A percentile compares a stretch with the other conserved stretches of the same genome.
Conservation (phyloP, 2,888 invertebrate genomes). For the Nasonovia ribisnigri region DNA sequence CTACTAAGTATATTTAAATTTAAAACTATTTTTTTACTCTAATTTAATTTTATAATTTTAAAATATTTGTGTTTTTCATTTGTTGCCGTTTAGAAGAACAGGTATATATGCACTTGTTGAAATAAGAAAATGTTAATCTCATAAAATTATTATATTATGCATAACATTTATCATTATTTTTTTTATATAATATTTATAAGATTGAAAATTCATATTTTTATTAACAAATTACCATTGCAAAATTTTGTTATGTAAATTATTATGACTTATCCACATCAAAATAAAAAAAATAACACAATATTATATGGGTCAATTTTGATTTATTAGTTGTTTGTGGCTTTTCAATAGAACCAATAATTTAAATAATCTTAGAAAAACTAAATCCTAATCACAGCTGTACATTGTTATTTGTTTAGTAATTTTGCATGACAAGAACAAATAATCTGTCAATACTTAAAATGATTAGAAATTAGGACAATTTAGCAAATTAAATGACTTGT, state of each 20-base stretch:
- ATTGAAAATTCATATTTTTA: neutral
- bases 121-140: conserved; percentile 11
- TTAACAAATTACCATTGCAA: conserved; percentile 31
- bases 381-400: neutral
- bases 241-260: conserved; percentile 45
- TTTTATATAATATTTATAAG: conserved; percentile 15
- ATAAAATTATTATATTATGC: conserved; percentile 33
- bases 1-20: conserved; percentile 23
- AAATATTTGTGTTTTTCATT: conserved; percentile 44
- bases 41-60: conserved; percentile 44
- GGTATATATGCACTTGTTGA: conserved; percentile 46
- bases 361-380: neutral
- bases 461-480: no score
- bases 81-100: conserved; percentile 35
- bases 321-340: neutral
- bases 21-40: conserved; percentile 46
- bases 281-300: conserved; percentile 35
- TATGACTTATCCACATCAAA: conserved; percentile 19
- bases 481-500: no score
- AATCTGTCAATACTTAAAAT: neutral
- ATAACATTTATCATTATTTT: conserved; percentile 31
- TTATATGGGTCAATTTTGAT: neutral
- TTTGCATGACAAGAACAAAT: neutral
- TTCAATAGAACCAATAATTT: neutral
- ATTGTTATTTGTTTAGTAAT: neutral